Evolutionary conservation across 2,888 invertebrate genomes (phyloP).

Genomic region (Oxystoma pomonae): DNA sequence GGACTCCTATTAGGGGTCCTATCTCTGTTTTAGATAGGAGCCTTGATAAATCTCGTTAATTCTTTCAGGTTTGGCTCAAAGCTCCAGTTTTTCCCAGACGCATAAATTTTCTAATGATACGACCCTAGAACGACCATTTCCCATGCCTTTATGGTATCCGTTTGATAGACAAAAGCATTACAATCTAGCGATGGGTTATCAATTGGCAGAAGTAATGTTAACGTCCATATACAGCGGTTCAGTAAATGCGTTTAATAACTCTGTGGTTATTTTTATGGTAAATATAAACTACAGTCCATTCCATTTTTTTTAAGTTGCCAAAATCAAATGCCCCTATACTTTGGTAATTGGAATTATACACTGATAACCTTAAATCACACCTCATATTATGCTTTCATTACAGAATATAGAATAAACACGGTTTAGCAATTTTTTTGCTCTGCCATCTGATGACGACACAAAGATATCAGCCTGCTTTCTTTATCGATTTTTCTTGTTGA

Average conservation of each 20-base stretch:
- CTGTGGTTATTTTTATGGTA: slow-evolving; percentile 12
- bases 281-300: slow-evolving; percentile 8
- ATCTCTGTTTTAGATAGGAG: no score
- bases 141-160: slow-evolving; percentile 15
- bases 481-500: no score
- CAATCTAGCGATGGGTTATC: slow-evolving; percentile 6
- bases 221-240: slow-evolving; percentile 7
- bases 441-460: no score
- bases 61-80: not conserved
- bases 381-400: no score
- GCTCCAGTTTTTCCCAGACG: not conserved
- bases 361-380: no score
- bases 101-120: not conserved
- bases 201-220: slow-evolving; percentile 8
- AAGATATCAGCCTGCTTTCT: no score
- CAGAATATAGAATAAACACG: no score
- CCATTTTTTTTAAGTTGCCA: not conserved
- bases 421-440: no score
- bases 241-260: not conserved
- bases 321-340: no score
- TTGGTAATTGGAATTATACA: no score
- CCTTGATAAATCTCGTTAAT: no score
- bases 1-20: no score
- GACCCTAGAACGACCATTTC: not conserved
- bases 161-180: slow-evolving; percentile 15